Conservation (phyloP, 1,140 invertebrate species). For the Macrobrachium nipponense region DNA sequence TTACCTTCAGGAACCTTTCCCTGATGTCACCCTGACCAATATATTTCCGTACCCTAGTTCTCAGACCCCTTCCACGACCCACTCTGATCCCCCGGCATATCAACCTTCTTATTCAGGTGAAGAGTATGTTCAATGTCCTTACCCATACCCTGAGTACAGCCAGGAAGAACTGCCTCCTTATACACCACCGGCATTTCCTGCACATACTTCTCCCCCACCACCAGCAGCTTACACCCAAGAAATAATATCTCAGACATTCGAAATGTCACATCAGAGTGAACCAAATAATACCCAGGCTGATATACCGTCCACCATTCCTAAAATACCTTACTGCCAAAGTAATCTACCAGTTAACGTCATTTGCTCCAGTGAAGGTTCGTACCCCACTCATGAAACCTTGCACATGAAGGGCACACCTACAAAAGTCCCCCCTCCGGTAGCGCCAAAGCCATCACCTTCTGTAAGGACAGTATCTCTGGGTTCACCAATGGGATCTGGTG, state of each 20-base stretch:
- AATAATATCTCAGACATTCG: conserved; percentile 6
- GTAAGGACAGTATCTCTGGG: conserved; percentile 1
- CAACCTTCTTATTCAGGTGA: too few species aligned
- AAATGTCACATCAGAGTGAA: conserved; percentile 12
- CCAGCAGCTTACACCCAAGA: conserved; percentile 42
- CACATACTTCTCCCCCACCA: conserved; percentile 27
- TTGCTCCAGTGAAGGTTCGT: not conserved
- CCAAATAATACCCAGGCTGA: conserved; percentile 14
- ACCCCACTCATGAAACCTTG: not conserved
- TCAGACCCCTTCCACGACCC: too few species aligned
- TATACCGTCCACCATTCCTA: conserved; percentile 32
- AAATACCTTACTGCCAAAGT: conserved; percentile 6
- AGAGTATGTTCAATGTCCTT: conserved; percentile 29
- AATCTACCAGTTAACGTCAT: conserved; percentile 12
- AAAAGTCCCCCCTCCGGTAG: conserved; percentile 40
- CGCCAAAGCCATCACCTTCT: conserved; percentile 21
- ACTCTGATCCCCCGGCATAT: too few species aligned
- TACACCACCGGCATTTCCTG: conserved; percentile 19
- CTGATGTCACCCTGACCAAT: conserved; percentile 48
- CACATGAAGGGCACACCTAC: too few species aligned
- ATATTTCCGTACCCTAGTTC: too few species aligned
- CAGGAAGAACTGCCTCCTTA: conserved; percentile 44
- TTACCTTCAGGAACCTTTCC: conserved; percentile 36
- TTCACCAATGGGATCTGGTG: not conserved
- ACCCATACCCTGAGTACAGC: conserved; percentile 39